Percentiles rank a stretch among this genome's conserved stretches.
These are phyloP conservation scores for Goniozus legneri DNA, from an alignment of 1,140 invertebrate species.

Conservation along the genomic window DNA sequence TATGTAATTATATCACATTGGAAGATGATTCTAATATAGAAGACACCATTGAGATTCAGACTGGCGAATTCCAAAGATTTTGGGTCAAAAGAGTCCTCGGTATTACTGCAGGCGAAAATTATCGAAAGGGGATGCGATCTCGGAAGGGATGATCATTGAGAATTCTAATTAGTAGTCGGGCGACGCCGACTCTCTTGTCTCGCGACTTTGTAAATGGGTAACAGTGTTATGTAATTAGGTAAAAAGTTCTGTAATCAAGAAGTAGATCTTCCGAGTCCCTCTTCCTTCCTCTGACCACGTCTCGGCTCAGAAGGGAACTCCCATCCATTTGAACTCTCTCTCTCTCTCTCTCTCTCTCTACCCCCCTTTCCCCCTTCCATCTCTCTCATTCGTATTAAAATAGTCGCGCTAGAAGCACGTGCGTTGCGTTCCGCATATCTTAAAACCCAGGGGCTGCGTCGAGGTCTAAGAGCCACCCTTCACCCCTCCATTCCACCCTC, in stretches of 20 bases:
- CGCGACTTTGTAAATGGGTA: conserved; percentile 44
- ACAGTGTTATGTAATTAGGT: conserved; percentile 46
- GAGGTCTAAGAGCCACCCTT: conserved; percentile 26
- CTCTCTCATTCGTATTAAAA: conserved; percentile 44
- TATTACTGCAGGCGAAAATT: conserved; percentile 17
- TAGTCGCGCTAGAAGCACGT: conserved; percentile 44
- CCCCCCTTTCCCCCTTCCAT: conserved; percentile 17
- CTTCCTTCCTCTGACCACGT: conserved; percentile 10
- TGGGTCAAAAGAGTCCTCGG: too few relatives aligned
- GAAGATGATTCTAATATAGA: too few relatives aligned
- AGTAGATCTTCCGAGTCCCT: conserved; percentile 43
- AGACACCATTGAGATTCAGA: too few relatives aligned
- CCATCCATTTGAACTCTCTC: too few relatives aligned
- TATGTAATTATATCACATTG: too few relatives aligned
- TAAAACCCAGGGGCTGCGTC: conserved; percentile 37
- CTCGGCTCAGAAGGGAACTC: conserved; percentile 4
- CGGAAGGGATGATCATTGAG: conserved; percentile 24
- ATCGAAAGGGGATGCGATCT: conserved; percentile 26
- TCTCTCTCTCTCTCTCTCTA: not conserved
- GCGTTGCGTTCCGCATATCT: conserved; percentile 44
- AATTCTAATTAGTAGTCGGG: conserved; percentile 37
- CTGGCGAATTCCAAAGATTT: too few relatives aligned
- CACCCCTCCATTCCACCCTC: too few relatives aligned
- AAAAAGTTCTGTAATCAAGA: conserved; percentile 48
- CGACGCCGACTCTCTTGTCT: conserved; percentile 15